Evolutionary conservation across 2,797 vertebrate genomes (phyloP).

Genomic region (Cuniculus paca): DNA sequence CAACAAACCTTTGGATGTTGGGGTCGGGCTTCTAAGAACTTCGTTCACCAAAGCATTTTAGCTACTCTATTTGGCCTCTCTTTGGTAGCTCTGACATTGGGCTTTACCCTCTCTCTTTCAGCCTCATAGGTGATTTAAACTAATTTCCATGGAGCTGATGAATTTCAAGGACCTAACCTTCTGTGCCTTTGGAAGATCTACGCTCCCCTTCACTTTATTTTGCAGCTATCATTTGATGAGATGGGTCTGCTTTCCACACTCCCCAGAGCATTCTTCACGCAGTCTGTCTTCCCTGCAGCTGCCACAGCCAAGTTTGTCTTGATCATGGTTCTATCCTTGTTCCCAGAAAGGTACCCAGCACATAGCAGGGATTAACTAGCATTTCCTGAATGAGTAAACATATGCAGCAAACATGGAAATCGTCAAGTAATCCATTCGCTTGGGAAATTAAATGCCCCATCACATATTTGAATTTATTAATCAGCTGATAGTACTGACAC

Average conservation of each 20-base stretch:
- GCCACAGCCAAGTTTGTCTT: not conserved
- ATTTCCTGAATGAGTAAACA: constrained; percentile 14
- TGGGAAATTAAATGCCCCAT: constrained; percentile 28
- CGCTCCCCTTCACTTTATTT: constrained; percentile 73
- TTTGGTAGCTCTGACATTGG: not conserved
- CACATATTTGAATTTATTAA: constrained; percentile 52
- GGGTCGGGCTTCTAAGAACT: not conserved
- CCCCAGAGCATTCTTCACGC: constrained; percentile 62
- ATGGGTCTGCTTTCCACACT: constrained; percentile 48
- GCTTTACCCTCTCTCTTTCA: not conserved
- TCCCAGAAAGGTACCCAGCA: not conserved
- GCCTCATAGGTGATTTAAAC: constrained; percentile 75
- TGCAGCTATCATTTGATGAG: constrained; percentile 70
- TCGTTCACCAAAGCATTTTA: not conserved
- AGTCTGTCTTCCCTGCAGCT: constrained; percentile 55
- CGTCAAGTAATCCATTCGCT: constrained; percentile 18
- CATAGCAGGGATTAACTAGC: constrained; percentile 54
- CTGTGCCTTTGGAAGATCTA: constrained; percentile 74
- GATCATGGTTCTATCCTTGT: not conserved
- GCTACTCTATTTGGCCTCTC: not conserved
- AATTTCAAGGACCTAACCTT: constrained; percentile 75
- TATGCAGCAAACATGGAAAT: not conserved
- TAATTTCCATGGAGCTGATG: constrained; percentile 73
- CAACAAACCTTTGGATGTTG: not conserved
- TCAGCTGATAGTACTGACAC: not conserved